Evolutionary conservation across 2,797 vertebrate genomes (phyloP).

Genomic region (Gymnopithys bicolor): DNA sequence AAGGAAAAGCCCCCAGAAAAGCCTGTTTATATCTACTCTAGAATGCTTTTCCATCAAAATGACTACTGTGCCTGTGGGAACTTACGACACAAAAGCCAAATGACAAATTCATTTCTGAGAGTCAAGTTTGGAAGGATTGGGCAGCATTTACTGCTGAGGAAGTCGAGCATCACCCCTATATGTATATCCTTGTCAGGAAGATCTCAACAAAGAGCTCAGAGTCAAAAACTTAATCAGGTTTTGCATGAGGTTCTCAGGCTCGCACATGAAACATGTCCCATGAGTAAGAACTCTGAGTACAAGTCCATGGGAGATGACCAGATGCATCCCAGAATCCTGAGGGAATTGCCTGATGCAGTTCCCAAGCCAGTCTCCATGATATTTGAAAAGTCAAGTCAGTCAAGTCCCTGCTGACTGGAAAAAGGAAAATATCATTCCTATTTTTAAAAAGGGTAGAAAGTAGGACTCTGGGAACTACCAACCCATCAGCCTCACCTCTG

Average conservation of each 20-base stretch:
- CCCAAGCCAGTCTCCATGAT: neutral
- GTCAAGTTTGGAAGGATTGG: neutral
- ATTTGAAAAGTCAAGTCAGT: neutral
- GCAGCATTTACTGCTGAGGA: neutral
- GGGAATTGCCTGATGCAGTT: neutral
- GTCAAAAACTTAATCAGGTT: neutral
- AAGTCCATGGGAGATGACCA: neutral
- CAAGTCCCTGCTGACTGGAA: neutral
- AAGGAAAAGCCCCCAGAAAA: neutral
- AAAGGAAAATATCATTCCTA: neutral
- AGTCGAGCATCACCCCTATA: neutral
- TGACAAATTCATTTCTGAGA: neutral
- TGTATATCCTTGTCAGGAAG: neutral
- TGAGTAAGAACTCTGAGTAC: neutral
- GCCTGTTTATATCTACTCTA: neutral
- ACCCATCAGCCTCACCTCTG: neutral
- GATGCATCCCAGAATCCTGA: neutral
- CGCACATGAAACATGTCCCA: neutral
- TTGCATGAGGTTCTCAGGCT: neutral
- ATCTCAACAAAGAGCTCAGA: neutral
- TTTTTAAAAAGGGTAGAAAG: neutral
- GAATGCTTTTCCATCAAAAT: neutral
- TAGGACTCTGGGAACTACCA: neutral
- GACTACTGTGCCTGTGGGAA: neutral
- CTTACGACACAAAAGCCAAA: neutral